A percentile compares a stretch with the other conserved stretches of the same genome.
Evolutionary conservation across 2,113 vertebrate species (phyloP).

Genomic region (Callionymus lyra): DNA sequence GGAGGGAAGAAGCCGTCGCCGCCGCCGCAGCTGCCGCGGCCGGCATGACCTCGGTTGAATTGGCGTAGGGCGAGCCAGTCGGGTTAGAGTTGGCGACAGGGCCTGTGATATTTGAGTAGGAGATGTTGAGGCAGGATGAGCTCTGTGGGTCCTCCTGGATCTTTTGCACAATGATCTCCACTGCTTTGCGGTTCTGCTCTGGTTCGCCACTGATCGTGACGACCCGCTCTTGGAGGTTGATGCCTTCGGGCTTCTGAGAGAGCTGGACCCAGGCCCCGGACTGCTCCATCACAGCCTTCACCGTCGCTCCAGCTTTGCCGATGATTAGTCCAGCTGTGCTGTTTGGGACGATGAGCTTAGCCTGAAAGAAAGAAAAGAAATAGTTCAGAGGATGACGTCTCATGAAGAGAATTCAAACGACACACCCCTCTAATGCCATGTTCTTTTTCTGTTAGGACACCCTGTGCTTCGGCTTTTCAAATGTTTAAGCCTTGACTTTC

Average conservation of each 20-base stretch:
- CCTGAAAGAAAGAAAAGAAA: constrained; percentile 55
- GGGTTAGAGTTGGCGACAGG: constrained; percentile 93
- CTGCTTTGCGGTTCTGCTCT: constrained; percentile 84
- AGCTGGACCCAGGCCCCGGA: constrained; percentile 91
- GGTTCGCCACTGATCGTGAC: constrained; percentile 89
- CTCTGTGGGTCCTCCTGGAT: constrained; percentile 91
- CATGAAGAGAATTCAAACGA: no score
- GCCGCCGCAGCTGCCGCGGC: constrained; percentile 71
- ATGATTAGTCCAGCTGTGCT: constrained; percentile 90
- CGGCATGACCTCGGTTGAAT: constrained; percentile 80
- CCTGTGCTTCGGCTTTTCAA: no score
- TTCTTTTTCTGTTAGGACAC: no score
- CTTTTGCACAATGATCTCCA: constrained; percentile 90
- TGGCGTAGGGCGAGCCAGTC: constrained; percentile 90
- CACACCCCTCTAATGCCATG: no score
- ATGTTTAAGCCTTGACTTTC: no score
- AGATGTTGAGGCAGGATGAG: constrained; percentile 91
- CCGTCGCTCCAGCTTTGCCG: constrained; percentile 84
- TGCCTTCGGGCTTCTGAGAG: constrained; percentile 87
- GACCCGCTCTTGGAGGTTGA: constrained; percentile 88
- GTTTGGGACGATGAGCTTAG: constrained; percentile 90
- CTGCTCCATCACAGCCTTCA: constrained; percentile 91
- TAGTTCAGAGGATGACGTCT: neutral
- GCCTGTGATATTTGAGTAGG: constrained; percentile 87
- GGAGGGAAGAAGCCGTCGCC: constrained; percentile 75